Conservation (phyloP, 1,140 invertebrate species). For the Mylabris phalerata region DNA sequence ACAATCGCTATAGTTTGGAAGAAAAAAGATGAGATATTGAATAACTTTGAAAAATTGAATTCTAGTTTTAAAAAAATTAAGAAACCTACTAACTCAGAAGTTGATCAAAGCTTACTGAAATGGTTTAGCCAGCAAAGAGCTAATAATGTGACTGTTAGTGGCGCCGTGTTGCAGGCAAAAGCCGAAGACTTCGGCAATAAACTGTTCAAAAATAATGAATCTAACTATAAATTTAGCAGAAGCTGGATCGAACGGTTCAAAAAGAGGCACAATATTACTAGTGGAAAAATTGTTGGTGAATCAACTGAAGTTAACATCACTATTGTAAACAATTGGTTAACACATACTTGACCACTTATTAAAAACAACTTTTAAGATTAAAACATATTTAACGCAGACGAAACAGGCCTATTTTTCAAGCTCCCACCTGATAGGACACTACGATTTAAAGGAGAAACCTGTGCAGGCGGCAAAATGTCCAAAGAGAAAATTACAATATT, state of each 20-base stretch:
- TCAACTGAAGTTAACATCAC: background rate
- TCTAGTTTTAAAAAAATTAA: too few relatives aligned
- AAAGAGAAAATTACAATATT: conserved; percentile 44
- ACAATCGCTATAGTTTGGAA: too few relatives aligned
- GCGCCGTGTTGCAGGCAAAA: conserved; percentile 1
- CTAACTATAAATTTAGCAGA: background rate
- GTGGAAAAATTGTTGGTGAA: conserved; percentile 3
- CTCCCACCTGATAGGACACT: conserved; percentile 35
- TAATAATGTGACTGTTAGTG: conserved; percentile 3
- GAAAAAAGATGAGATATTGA: too few relatives aligned
- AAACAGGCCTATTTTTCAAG: conserved; percentile 42
- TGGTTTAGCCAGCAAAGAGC: conserved; percentile 3
- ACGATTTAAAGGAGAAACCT: conserved; percentile 34
- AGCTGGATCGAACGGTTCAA: background rate
- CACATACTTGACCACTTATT: conserved; percentile 16
- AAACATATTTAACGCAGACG: conserved; percentile 42
- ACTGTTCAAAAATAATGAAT: background rate
- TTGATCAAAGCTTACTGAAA: background rate
- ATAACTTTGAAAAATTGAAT: too few relatives aligned
- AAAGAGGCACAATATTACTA: background rate
- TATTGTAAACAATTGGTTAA: background rate
- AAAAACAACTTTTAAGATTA: conserved; percentile 20
- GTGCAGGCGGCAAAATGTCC: conserved; percentile 28
- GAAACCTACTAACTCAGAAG: too few relatives aligned
- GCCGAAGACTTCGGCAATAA: conserved; percentile 2